Evolutionary conservation across 1,140 invertebrate genomes (phyloP).

Genomic region (Euwallacea similis): DNA sequence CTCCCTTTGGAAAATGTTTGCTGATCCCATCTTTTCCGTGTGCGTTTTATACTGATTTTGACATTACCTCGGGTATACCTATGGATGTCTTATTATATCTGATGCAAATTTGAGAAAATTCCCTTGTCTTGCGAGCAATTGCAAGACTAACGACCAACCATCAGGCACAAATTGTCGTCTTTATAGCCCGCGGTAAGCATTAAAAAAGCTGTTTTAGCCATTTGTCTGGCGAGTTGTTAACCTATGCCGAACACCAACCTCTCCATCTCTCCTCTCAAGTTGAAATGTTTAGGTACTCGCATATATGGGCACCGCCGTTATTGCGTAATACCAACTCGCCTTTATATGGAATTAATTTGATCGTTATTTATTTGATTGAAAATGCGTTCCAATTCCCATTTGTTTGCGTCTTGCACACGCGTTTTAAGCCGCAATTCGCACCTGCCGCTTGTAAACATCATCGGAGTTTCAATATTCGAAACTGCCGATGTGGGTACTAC

Average conservation of each 20-base stretch:
- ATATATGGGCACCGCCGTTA: conserved; percentile 23
- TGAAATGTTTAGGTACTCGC: conserved; percentile 12
- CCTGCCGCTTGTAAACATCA: no score
- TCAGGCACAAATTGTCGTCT: conserved; percentile 17
- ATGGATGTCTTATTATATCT: no score
- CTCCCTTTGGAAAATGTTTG: no score
- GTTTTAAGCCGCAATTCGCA: no score
- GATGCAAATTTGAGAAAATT: no score
- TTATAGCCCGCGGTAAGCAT: conserved; percentile 19
- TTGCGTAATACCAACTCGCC: conserved; percentile 21
- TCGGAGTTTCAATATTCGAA: no score
- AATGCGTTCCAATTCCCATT: conserved; percentile 31
- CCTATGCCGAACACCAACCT: conserved; percentile 25
- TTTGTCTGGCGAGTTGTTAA: conserved; percentile 31
- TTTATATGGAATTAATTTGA: conserved; percentile 33
- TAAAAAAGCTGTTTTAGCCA: conserved; percentile 22
- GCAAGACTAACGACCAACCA: background rate
- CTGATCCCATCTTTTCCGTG: no score
- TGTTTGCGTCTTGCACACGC: background rate
- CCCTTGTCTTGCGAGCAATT: background rate
- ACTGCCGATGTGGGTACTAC: no score
- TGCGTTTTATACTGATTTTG: no score
- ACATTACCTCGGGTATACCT: no score
- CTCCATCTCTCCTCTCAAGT: conserved; percentile 5
- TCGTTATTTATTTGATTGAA: conserved; percentile 35